Conservation (phyloP, 2,113 vertebrate genomes). For the Picathartes gymnocephalus region DNA sequence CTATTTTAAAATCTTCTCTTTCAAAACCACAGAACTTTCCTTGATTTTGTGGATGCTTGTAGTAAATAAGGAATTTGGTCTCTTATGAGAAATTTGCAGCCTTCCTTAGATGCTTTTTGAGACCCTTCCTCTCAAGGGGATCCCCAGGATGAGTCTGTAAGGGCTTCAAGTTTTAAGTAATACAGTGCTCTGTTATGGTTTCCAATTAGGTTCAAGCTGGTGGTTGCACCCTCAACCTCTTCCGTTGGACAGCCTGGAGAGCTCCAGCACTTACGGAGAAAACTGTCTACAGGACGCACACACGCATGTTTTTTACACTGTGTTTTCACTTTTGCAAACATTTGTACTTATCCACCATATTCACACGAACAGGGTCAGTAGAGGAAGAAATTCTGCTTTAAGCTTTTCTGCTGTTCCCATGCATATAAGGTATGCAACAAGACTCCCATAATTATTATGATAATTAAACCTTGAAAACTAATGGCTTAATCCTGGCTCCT, state of each 20-base stretch:
- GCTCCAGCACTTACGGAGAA: background rate
- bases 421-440: conserved; percentile 38
- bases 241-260: background rate
- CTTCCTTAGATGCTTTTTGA: background rate
- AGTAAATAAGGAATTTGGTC: background rate
- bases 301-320: background rate
- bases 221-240: background rate
- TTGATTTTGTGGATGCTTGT: background rate
- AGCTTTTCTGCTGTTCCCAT: conserved; percentile 56
- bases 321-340: background rate
- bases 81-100: background rate
- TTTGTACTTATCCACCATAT: conserved; percentile 7
- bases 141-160: background rate
- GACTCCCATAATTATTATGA: background rate
- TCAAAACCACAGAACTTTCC: background rate
- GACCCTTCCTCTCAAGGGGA: background rate
- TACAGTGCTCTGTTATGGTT: background rate
- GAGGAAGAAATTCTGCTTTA: conserved; percentile 64
- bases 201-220: background rate
- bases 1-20: background rate
- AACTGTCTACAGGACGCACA: background rate
- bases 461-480: conserved; percentile 55
- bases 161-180: background rate
- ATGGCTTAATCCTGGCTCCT: conserved; percentile 16
- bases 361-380: conserved; percentile 36